A percentile compares a stretch with the other conserved stretches of the same genome.
Evolutionary conservation across 2,113 vertebrate species (phyloP).

Genomic region (Bufo gargarizans): DNA sequence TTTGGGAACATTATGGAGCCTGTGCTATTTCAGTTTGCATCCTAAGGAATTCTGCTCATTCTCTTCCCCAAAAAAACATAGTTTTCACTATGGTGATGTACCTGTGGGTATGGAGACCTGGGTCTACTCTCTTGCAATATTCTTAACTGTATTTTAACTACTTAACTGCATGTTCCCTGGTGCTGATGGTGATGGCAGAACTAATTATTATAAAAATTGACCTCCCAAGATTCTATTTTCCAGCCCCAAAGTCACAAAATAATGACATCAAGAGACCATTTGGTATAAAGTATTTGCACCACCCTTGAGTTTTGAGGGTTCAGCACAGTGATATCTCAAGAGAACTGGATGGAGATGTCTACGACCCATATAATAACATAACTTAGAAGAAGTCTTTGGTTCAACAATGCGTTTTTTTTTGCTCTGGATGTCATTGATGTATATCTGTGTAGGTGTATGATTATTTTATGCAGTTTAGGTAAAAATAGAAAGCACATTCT

Average conservation of each 20-base stretch:
- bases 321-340: too few relatives aligned
- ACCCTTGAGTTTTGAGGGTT: neutral
- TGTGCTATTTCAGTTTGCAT: neutral
- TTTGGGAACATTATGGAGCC: neutral
- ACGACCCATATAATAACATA: neutral
- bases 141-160: neutral
- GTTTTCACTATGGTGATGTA: neutral
- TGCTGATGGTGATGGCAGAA: slow-evolving; percentile 21
- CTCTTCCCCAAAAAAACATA: neutral
- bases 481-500: neutral
- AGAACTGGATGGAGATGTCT: neutral
- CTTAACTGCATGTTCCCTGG: neutral
- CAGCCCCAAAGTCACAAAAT: slow-evolving; percentile 14
- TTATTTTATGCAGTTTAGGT: neutral
- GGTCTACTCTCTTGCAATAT: neutral
- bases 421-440: neutral
- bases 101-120: neutral
- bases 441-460: neutral
- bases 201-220: neutral
- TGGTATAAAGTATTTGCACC: slow-evolving; percentile 18
- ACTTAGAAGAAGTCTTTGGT: neutral
- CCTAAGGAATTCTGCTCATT: neutral
- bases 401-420: neutral
- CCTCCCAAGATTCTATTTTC: slow-evolving; percentile 23
- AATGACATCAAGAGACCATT: neutral